Evolutionary conservation across 2,888 invertebrate genomes (phyloP), one percentile per base, ranked within the genome.

Genomic region (Digitonthophagus gazella): DNA sequence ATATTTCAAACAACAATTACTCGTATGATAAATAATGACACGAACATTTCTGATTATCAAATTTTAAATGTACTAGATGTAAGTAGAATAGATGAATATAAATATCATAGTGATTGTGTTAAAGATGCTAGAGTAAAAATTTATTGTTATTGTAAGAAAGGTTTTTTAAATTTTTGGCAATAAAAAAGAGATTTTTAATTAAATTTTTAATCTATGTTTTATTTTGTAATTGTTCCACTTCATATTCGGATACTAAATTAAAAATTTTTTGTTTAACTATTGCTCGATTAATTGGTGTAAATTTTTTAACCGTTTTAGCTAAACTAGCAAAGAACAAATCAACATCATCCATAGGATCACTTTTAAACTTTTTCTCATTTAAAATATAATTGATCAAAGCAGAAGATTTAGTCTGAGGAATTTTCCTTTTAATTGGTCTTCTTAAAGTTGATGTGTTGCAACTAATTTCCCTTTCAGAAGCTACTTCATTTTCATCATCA

Each of bases 1-100:
- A 82, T 87, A 55, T 93, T 90, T 76, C 93, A 93, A 81, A 88
- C 90, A 0, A 92, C 91, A 0, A 85, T 93, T 0, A 80, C 84
- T n/a, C 2, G 6, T 8, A 44, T 11, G 11, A 81, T 84, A 66
- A 70, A 72, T 11, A 58, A 15, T 18, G 20, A 6, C 6, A 56
- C 8, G 6, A 11, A 44, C 11, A 11, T 8, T 44, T 5, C 5
- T 16, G 20, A 58, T 22, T 18, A 20, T 4, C 57, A 5, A 58
- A 84, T 86, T 69, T 77, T 82, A 71, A 75, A 89, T 2, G 82
- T 88, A 3, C 90, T 89, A n/a, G 84, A 86, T 55, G 84, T 91
- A 4, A 91, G 89, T 79, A 84, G 89, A 28, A 77, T 88, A n/a
- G 87, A 88, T 74, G 79, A 76, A 19, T 88, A 88, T 74, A 78